Evolutionary conservation across 1,140 invertebrate genomes (phyloP).

Genomic region (Zaprionus tsacasi): DNA sequence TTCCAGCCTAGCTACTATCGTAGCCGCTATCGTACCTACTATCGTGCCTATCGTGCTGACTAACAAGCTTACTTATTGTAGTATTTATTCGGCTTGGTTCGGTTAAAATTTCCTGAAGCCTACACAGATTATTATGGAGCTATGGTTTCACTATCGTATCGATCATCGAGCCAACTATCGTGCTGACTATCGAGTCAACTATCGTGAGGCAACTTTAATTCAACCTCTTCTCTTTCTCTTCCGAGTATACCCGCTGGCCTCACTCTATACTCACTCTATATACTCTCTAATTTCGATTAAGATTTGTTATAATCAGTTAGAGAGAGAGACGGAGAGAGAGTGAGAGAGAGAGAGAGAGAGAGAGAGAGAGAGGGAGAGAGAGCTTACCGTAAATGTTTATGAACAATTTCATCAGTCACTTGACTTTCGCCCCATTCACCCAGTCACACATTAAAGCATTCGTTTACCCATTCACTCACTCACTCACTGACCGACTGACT

Average conservation of each 20-base stretch:
- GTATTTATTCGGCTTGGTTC: too few species aligned
- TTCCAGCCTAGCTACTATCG: too few species aligned
- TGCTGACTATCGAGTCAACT: too few species aligned
- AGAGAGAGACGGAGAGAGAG: background rate
- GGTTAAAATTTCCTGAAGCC: too few species aligned
- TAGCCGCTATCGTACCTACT: too few species aligned
- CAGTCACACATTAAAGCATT: slow-evolving; percentile 8
- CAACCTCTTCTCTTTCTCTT: background rate
- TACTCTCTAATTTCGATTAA: background rate
- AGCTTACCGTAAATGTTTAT: slow-evolving; percentile 30
- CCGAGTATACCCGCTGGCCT: background rate
- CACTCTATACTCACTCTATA: background rate
- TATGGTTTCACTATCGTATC: too few species aligned
- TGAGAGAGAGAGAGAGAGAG: background rate
- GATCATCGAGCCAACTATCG: too few species aligned
- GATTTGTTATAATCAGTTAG: slow-evolving; percentile 1
- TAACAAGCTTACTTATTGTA: too few species aligned
- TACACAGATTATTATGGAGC: too few species aligned
- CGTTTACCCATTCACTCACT: slow-evolving; percentile 6
- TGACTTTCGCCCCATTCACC: slow-evolving; percentile 22
- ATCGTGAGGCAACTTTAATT: too few species aligned
- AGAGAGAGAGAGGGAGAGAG: background rate
- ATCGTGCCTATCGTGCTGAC: too few species aligned
- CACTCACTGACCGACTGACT: slow-evolving; percentile 2
- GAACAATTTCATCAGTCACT: slow-evolving; percentile 46